Evolutionary conservation across 2,888 invertebrate species (phyloP), one percentile per base, ranked within the genome.

Genomic region (Timandra comae): DNA sequence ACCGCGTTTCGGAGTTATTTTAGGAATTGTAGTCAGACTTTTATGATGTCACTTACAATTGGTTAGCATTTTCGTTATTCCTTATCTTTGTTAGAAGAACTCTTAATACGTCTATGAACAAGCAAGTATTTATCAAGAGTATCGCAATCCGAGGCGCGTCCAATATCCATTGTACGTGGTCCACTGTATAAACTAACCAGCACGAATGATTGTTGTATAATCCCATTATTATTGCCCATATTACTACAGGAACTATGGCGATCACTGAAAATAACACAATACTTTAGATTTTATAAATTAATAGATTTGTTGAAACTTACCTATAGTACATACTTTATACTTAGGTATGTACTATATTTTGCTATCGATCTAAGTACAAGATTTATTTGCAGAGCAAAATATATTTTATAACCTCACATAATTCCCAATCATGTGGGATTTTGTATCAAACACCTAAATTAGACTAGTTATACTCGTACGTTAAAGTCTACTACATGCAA

Each of bases 1-100:
- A n/a, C n/a, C n/a, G n/a, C n/a, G n/a, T n/a, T n/a, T n/a, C n/a
- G n/a, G n/a, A n/a, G n/a, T n/a, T n/a, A n/a, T n/a, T n/a, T n/a
- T n/a, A n/a, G n/a, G n/a, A n/a, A n/a, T n/a, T n/a, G n/a, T n/a
- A n/a, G n/a, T n/a, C n/a, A n/a, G n/a, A n/a, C n/a, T n/a, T n/a
- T n/a, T n/a, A n/a, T n/a, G n/a, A n/a, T n/a, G n/a, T n/a, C n/a
- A 75, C 75, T 72, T 43, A 84, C 86, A 81, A 46, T 47, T 87
- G 80, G 43, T 84, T 78, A 4, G 81, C 68, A 40, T 84, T 86
- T 39, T 88, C 87, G 3, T 81, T 62, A 38, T 82, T 85, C 26
- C 88, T 82, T 26, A 91, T 75, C 59, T 91, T 91, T 1, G 89
- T 88, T 9, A 91, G 64, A 38, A 93, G 69, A 0, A 91, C 89